phyloP scores from a whole-genome alignment of 2,888 invertebrate species.

The Perizoma flavofasciatum region DNA sequence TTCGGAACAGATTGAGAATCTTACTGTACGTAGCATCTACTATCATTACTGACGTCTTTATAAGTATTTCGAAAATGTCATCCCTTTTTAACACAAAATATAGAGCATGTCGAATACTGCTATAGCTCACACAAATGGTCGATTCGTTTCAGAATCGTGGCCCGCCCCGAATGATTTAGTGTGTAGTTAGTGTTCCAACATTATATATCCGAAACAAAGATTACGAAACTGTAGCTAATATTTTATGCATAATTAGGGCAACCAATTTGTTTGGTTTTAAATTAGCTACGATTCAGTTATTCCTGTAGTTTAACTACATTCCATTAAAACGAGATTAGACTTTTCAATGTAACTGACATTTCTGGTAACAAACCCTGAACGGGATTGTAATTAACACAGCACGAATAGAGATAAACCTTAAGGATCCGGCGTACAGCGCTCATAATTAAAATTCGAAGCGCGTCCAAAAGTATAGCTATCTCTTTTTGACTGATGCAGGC shows the following conservation, averaged over 20 bases:
- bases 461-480: no score
- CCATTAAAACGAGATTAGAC: constrained; percentile 30
- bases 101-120: no score
- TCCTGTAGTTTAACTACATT: constrained; percentile 17
- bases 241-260: constrained; percentile 18
- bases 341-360: constrained; percentile 24
- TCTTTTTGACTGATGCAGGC: no score
- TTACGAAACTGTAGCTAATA: constrained; percentile 23
- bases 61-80: no score
- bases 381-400: constrained; percentile 27
- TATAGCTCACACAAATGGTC: neutral
- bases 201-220: constrained; percentile 21
- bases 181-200: constrained; percentile 3
- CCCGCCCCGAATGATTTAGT: constrained; percentile 20
- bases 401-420: constrained; percentile 43
- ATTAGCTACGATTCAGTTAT: constrained; percentile 13
- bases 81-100: no score
- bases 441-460: no score
- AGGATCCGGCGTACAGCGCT: no score
- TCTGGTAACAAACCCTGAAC: constrained; percentile 29
- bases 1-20: no score
- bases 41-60: no score
- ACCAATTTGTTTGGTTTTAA: constrained; percentile 25
- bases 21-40: no score
- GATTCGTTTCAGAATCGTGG: constrained; percentile 17